These are phyloP conservation scores for Eilema griseolum DNA, from an alignment of 2,888 invertebrate genomes.

Conservation along the genomic window DNA sequence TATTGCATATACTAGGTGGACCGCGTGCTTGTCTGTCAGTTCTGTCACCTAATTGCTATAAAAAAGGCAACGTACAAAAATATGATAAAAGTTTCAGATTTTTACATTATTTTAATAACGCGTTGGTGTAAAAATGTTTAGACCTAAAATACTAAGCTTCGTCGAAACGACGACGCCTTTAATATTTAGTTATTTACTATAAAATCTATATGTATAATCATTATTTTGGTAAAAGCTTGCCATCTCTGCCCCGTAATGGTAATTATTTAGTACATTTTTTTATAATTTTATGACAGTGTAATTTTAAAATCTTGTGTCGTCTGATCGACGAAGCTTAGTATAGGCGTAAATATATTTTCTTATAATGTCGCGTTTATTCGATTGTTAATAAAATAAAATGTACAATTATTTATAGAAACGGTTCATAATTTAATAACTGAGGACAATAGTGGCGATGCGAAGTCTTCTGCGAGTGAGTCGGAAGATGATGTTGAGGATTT, in stretches of 20 bases:
- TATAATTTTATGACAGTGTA: not conserved
- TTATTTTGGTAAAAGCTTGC: not conserved
- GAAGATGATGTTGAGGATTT: conserved; percentile 15
- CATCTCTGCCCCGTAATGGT: not conserved
- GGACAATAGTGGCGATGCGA: conserved; percentile 6
- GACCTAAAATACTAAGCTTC: conserved; percentile 13
- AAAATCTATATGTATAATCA: not conserved
- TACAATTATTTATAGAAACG: conserved; percentile 15
- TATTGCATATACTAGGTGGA: too few relatives aligned
- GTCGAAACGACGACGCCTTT: conserved; percentile 7
- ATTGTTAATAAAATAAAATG: not conserved
- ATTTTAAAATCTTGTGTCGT: not conserved
- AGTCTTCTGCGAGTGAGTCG: conserved; percentile 3
- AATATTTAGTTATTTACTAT: not conserved
- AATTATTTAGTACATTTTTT: not conserved
- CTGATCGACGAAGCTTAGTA: conserved; percentile 14
- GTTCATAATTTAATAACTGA: conserved; percentile 12
- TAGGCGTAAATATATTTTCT: not conserved
- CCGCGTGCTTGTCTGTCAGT: too few relatives aligned
- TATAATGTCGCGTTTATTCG: not conserved
- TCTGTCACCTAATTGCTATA: too few relatives aligned
- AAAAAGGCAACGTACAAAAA: not conserved
- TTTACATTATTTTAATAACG: not conserved
- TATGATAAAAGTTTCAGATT: not conserved
- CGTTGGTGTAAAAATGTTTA: not conserved